Evolutionary conservation across 2,888 invertebrate genomes (phyloP).

Genomic region (Xylota segnis): DNA sequence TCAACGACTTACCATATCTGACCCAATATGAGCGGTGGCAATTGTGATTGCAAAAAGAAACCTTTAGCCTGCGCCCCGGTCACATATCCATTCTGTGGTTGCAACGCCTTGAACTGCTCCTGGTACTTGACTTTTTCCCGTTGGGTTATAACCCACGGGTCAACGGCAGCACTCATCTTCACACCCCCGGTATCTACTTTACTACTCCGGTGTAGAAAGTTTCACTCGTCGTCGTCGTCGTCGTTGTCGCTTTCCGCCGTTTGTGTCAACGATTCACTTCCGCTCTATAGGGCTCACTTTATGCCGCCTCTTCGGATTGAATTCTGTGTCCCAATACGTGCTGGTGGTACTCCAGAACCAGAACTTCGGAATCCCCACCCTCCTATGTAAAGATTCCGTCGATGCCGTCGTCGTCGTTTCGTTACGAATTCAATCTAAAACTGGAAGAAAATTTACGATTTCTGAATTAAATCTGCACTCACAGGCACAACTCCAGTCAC

Average conservation of each 20-base stretch:
- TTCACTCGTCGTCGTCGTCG: slow-evolving; percentile 4
- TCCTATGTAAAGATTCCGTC: slow-evolving; percentile 13
- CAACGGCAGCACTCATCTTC: slow-evolving; percentile 85
- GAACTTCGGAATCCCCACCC: slow-evolving; percentile 28
- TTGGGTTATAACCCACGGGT: slow-evolving; percentile 95
- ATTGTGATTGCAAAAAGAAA: slow-evolving; percentile 95
- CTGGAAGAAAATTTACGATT: slow-evolving; percentile 52
- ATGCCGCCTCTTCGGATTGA: slow-evolving; percentile 50
- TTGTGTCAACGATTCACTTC: slow-evolving; percentile 54
- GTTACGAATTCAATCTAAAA: slow-evolving; percentile 64
- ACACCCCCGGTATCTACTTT: slow-evolving; percentile 29
- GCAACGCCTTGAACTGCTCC: slow-evolving; percentile 95
- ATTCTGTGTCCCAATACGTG: slow-evolving; percentile 33
- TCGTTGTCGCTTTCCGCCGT: slow-evolving; percentile 21
- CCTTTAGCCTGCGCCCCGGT: slow-evolving; percentile 97
- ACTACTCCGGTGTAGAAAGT: slow-evolving; percentile 37
- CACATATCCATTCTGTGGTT: slow-evolving; percentile 94
- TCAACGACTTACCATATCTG: slow-evolving; percentile 97
- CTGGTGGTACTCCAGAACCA: slow-evolving; percentile 36
- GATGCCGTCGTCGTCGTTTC: slow-evolving; percentile 31
- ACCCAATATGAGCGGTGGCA: slow-evolving; percentile 94
- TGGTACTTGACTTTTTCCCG: slow-evolving; percentile 95
- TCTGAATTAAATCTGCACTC: slow-evolving; percentile 49
- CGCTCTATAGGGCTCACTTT: slow-evolving; percentile 23
- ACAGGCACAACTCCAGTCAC: slow-evolving; percentile 35